phyloP scores from a whole-genome alignment of 2,888 invertebrate species.

The Aproaerema taeniolella region DNA sequence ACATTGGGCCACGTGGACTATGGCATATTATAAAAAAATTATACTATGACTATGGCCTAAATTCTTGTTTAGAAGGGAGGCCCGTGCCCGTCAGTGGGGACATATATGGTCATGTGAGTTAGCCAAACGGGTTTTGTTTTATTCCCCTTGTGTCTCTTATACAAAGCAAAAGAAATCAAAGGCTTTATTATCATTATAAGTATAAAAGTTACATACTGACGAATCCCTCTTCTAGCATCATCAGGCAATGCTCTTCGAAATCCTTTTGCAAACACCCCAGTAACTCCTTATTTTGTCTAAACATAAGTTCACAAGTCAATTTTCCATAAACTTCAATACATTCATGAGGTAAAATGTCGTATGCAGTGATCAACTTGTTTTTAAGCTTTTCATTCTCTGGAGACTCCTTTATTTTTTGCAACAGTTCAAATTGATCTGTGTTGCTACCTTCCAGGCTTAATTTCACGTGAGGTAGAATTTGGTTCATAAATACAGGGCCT shows the following conservation, averaged over 20 bases:
- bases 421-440: constrained; percentile 50
- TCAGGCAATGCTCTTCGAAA: constrained; percentile 54
- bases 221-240: constrained; percentile 52
- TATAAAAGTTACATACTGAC: constrained; percentile 45
- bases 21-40: no score
- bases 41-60: no score
- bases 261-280: constrained; percentile 51
- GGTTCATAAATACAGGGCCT: constrained; percentile 51
- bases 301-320: constrained; percentile 62
- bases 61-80: no score
- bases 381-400: constrained; percentile 36
- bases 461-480: constrained; percentile 57
- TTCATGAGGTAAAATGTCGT: constrained; percentile 53
- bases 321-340: constrained; percentile 57
- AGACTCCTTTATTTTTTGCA: constrained; percentile 35
- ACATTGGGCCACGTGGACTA: no score
- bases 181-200: not conserved
- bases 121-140: no score
- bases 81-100: no score
- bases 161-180: constrained; percentile 3
- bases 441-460: constrained; percentile 46
- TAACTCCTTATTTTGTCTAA: constrained; percentile 62
- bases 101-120: no score
- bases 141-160: no score
- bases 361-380: constrained; percentile 47